Percentiles rank a stretch among this genome's conserved stretches.
These are phyloP conservation scores for Halictus rubicundus DNA, from an alignment of 1,140 invertebrate genomes.

Conservation along the genomic window DNA sequence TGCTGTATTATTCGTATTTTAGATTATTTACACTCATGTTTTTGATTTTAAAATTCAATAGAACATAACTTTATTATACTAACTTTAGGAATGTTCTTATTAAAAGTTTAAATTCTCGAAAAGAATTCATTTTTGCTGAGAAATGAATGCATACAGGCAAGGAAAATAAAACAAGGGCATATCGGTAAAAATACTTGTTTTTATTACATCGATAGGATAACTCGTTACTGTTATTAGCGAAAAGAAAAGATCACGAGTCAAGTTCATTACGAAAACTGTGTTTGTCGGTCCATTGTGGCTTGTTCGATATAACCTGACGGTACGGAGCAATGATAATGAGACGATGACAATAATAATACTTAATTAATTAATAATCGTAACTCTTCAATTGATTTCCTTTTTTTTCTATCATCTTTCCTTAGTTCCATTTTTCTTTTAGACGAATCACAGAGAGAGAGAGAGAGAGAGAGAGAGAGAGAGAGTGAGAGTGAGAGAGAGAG, in stretches of 20 bases:
- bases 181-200: conserved; percentile 70
- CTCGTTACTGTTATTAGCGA: conserved; percentile 67
- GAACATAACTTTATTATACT: too few relatives aligned
- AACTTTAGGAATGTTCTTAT: too few relatives aligned
- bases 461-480: conserved; percentile 42
- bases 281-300: conserved; percentile 57
- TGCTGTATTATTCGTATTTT: too few relatives aligned
- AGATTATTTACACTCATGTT: too few relatives aligned
- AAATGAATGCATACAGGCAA: not conserved
- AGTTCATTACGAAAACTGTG: conserved; percentile 58
- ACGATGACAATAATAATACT: conserved; percentile 59
- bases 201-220: conserved; percentile 70
- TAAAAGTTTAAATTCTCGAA: too few relatives aligned
- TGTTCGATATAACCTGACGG: conserved; percentile 22
- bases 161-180: not conserved
- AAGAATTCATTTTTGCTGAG: too few relatives aligned
- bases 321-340: conserved; percentile 47
- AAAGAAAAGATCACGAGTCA: conserved; percentile 67
- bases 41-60: too few relatives aligned
- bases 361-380: conserved; percentile 53
- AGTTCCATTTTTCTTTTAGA: conserved; percentile 58
- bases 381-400: conserved; percentile 30
- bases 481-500: conserved; percentile 54
- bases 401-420: conserved; percentile 31
- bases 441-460: conserved; percentile 68